Percentiles rank a stretch among this genome's conserved stretches.
Conservation (phyloP, 2,113 vertebrate species). For the Etheostoma spectabile region DNA sequence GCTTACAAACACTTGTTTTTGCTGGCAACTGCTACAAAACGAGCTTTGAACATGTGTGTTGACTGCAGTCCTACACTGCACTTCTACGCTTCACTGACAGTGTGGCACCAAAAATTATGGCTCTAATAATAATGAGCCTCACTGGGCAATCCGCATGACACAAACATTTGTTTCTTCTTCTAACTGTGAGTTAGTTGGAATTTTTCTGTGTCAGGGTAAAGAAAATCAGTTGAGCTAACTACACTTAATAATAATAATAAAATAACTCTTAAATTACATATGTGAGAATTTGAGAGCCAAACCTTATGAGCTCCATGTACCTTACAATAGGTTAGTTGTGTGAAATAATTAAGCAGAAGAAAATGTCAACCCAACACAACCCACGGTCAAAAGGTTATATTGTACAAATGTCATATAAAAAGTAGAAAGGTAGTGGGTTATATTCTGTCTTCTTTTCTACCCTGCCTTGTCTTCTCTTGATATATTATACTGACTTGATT, state of each 20-base stretch:
- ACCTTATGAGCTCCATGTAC: neutral
- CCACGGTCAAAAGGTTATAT: neutral
- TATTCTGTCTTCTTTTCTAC: neutral
- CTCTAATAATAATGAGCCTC: neutral
- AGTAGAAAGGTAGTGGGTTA: neutral
- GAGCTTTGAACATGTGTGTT: slow-evolving; percentile 11
- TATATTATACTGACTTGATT: neutral
- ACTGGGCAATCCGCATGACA: neutral
- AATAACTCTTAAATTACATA: neutral
- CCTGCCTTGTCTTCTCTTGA: neutral
- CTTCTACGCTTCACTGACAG: slow-evolving; percentile 2
- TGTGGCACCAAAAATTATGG: slow-evolving; percentile 3
- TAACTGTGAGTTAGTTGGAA: neutral
- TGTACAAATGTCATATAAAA: neutral
- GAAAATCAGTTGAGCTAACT: neutral
- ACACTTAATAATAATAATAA: neutral
- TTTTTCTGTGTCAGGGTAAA: neutral
- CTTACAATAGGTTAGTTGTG: neutral
- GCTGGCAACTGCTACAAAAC: slow-evolving; percentile 9
- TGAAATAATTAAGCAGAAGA: too few relatives aligned
- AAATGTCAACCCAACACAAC: neutral
- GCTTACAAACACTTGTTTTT: slow-evolving; percentile 12
- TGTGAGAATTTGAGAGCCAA: neutral
- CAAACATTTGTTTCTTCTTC: neutral
- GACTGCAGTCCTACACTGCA: neutral